Base-by-base conservation (phyloP, 2,888 invertebrate species). In the Pseudococcus jackbeardsleyi region DNA sequence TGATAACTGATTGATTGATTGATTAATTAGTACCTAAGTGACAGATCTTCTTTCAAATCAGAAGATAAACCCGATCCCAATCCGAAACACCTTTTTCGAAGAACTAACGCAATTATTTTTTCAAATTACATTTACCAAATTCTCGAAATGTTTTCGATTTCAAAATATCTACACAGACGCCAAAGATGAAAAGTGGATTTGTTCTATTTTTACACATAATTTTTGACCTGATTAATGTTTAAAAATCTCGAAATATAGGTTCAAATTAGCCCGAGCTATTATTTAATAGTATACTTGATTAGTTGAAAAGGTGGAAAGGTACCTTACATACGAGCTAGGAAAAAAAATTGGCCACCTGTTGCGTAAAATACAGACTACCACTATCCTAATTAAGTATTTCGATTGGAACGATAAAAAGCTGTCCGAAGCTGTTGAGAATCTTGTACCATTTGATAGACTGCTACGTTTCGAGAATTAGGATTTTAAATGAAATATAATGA, bases 341-440 rank as follows among this genome's bases (percentile, higher is more conserved):
- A 5, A n/a, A 54, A 68, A 68, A 68, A 68, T 68, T 68, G 22
- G 68, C 26, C 68, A 68, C 68, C 68, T 68, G 64, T 64, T 68
- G 26, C 68, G 68, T 68, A 68, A 68, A 68, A 22, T 68, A 68
- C 68, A 15, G 26, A 26, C 22, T 68, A 26, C 26, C 11, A 26
- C 26, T 22, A 68, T 68, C 68, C 6, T 26, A 22, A 6, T 68
- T 54, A n/a, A 15, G 12, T 54, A n/a, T 54, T 54, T 26, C 19
- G 19, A 68, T 68, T 68, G 9, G 15, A 22, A 22, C 68, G 26
- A 26, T 26, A 68, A 26, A 26, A 26, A 54, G n/a, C 17, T 54
- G 26, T 68, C 68, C 42, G 19, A 68, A 26, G 22, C 19, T 54
- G 54, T 54, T 12, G 17, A 54, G 54, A 54, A 54, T 54, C 6